Evolutionary conservation across 2,888 invertebrate genomes (phyloP).

Genomic region (Rhagonycha lutea): DNA sequence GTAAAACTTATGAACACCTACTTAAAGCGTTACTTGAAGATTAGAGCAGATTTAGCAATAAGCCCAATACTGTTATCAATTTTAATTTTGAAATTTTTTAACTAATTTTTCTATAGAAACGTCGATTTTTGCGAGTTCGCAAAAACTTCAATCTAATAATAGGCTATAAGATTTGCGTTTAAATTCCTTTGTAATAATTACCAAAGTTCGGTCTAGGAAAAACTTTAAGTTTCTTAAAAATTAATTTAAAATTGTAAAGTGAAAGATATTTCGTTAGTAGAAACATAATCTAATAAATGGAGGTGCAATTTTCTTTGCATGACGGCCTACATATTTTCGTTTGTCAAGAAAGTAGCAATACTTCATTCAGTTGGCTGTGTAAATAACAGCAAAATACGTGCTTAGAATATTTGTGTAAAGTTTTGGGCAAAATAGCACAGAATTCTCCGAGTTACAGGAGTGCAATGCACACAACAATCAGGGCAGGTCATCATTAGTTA

Average conservation of each 20-base stretch:
- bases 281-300: not conserved
- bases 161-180: not conserved
- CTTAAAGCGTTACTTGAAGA: not conserved
- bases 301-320: conserved; percentile 19
- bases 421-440: conserved; percentile 12
- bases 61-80: not conserved
- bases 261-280: not conserved
- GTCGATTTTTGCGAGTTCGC: not conserved
- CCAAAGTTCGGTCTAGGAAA: not conserved
- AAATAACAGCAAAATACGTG: conserved; percentile 35
- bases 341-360: conserved; percentile 29
- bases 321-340: conserved; percentile 30
- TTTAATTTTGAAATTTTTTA: too few relatives aligned
- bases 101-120: too few relatives aligned
- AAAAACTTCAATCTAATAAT: too few relatives aligned
- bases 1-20: not conserved
- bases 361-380: conserved; percentile 34
- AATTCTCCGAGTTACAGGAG: conserved; percentile 27
- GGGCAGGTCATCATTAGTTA: conserved; percentile 34
- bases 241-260: not conserved
- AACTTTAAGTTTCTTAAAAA: not conserved
- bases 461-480: conserved; percentile 39
- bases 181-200: not conserved
- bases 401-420: conserved; percentile 25
- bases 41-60: not conserved